Conservation (phyloP, 2,113 vertebrate species). For the Aix galericulata region DNA sequence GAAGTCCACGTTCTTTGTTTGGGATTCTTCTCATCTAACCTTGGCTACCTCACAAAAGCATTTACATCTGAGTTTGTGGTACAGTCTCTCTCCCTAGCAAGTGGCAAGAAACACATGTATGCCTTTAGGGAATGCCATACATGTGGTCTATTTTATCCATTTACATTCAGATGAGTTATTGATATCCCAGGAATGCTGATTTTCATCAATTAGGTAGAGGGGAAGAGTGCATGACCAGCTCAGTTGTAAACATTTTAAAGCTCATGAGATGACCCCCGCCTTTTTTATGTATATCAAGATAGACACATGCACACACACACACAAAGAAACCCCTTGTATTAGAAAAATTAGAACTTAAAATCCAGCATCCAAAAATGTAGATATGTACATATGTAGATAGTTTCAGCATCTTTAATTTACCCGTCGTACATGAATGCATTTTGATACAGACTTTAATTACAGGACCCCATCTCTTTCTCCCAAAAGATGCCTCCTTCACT, state of each 20-base stretch:
- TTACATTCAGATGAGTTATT: neutral
- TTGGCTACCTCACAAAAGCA: neutral
- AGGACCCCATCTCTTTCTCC: neutral
- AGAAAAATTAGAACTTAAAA: neutral
- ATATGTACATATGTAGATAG: neutral
- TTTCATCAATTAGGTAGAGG: neutral
- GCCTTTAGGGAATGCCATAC: neutral
- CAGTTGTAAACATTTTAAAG: neutral
- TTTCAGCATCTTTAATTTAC: neutral
- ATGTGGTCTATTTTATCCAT: neutral
- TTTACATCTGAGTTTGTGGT: neutral
- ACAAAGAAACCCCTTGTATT: neutral
- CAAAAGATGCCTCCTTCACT: neutral
- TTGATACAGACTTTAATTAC: neutral
- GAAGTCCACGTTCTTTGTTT: neutral
- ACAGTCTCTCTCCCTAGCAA: neutral
- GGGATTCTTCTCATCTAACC: neutral
- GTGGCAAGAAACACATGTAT: neutral
- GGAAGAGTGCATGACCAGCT: neutral
- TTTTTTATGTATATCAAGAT: neutral
- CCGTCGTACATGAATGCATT: neutral
- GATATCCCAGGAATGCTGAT: neutral
- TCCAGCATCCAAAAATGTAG: neutral
- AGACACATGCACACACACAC: neutral
- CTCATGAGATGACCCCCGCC: neutral